A percentile compares a stretch with the other conserved stretches of the same genome.
Evolutionary conservation across 2,113 vertebrate species (phyloP).

Genomic region (Tinamus guttatus): DNA sequence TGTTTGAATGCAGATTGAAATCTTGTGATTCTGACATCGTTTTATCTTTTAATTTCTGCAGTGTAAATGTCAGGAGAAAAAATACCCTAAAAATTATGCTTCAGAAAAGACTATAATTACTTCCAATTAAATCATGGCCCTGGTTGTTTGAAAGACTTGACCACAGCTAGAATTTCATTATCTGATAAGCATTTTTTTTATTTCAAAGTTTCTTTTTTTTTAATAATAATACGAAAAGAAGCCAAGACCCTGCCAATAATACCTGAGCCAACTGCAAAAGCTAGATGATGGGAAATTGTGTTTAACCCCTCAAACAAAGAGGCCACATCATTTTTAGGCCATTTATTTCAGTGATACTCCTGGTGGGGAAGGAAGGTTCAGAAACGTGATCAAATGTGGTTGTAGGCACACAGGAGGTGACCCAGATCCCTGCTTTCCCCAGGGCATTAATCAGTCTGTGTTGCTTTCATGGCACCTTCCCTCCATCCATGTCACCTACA

Average conservation of each 20-base stretch:
- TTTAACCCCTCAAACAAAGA: constrained; percentile 18
- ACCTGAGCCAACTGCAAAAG: constrained; percentile 52
- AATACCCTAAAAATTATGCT: constrained; percentile 76
- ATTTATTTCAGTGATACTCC: background rate
- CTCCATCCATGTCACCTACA: background rate
- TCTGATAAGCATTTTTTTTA: constrained; percentile 68
- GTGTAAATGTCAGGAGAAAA: constrained; percentile 74
- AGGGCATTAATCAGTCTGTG: background rate
- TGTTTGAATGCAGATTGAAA: constrained; percentile 70
- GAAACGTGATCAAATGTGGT: constrained; percentile 10
- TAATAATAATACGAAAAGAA: constrained; percentile 40
- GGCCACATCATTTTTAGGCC: background rate
- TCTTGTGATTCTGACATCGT: constrained; percentile 63
- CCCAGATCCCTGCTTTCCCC: constrained; percentile 27
- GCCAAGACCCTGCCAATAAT: constrained; percentile 38
- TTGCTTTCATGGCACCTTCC: background rate
- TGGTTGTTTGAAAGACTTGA: constrained; percentile 73
- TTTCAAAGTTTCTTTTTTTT: constrained; percentile 58
- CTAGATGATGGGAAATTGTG: constrained; percentile 3
- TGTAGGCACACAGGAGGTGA: constrained; percentile 25
- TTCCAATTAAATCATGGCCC: constrained; percentile 74
- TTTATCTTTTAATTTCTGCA: constrained; percentile 73
- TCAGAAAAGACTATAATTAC: constrained; percentile 76
- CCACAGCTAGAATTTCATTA: constrained; percentile 75
- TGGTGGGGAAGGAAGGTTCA: background rate